phyloP scores from a whole-genome alignment of 2,113 vertebrate species.

The Capra hircus region DNA sequence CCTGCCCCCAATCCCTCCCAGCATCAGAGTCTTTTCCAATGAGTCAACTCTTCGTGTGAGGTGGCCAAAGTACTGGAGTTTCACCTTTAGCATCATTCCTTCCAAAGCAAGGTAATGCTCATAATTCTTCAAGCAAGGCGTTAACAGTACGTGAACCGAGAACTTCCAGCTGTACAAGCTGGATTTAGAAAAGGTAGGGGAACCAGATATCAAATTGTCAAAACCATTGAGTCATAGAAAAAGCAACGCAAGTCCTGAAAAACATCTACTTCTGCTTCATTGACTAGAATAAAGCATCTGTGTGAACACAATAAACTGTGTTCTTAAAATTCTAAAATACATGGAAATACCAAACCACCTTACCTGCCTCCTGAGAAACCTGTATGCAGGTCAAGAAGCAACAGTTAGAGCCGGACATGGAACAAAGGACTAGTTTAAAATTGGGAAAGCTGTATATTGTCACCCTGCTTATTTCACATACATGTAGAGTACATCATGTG shows the following conservation, averaged over 20 bases:
- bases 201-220: neutral
- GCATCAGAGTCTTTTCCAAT: too few relatives aligned
- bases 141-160: accelerated
- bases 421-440: neutral
- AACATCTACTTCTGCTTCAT: neutral
- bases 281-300: neutral
- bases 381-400: neutral
- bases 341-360: neutral
- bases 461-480: neutral
- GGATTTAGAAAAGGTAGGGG: neutral
- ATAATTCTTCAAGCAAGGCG: neutral
- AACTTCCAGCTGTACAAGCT: neutral
- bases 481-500: neutral
- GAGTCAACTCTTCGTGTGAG: too few relatives aligned
- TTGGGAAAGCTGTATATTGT: neutral
- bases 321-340: neutral
- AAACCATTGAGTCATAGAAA: neutral
- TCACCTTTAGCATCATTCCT: too few relatives aligned
- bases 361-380: neutral
- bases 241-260: neutral
- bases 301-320: neutral
- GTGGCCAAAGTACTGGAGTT: too few relatives aligned
- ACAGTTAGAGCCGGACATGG: neutral
- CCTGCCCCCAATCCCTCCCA: too few relatives aligned
- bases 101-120: neutral